phyloP scores from a whole-genome alignment of 2,113 vertebrate genomes.

The Mionectes macconnelli region DNA sequence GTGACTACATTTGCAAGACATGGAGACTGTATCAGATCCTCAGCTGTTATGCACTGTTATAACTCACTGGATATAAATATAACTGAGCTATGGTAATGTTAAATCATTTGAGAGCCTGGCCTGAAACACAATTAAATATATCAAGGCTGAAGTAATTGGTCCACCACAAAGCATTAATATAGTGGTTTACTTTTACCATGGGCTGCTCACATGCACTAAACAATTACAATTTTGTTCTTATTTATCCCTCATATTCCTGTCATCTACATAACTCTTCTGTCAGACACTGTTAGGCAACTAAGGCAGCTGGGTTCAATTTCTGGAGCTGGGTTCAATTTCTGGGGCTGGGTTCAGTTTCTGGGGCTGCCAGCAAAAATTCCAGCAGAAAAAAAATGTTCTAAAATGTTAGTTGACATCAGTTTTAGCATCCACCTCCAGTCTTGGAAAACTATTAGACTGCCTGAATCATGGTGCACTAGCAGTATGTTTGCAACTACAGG shows the following conservation, averaged over 20 bases:
- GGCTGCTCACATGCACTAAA: neutral
- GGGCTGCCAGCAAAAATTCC: neutral
- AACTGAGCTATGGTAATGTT: neutral
- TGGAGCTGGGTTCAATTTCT: neutral
- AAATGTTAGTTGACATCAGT: neutral
- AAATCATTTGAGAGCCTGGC: neutral
- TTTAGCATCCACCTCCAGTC: constrained; percentile 23
- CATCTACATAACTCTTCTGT: neutral
- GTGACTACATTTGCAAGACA: neutral
- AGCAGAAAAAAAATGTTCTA: neutral
- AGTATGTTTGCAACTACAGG: neutral
- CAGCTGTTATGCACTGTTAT: neutral
- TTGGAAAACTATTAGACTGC: neutral
- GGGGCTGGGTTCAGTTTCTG: neutral
- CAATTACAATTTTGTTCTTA: neutral
- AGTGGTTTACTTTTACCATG: neutral
- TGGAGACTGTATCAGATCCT: neutral
- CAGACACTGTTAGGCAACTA: neutral
- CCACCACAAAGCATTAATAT: neutral
- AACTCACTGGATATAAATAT: neutral
- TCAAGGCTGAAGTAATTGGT: neutral
- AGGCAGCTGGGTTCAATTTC: neutral
- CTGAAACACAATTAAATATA: neutral
- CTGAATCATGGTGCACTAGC: neutral
- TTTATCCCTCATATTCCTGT: neutral